Conservation (phyloP, 2,797 vertebrate species). For the Rhinatrema bivittatum region DNA sequence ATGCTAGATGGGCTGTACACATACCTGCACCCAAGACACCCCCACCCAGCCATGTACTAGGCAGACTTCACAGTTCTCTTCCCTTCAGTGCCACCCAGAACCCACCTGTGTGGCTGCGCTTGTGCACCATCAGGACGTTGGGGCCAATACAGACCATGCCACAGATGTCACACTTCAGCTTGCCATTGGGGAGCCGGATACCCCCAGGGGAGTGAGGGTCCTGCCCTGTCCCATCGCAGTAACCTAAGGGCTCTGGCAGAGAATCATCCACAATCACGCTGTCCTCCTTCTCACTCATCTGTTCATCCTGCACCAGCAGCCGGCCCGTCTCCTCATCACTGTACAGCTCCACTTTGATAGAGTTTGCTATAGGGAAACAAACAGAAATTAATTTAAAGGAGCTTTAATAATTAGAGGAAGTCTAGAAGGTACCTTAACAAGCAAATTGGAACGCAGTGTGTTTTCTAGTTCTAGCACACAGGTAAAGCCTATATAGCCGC, state of each 20-base stretch:
- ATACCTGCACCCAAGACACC: too few species aligned
- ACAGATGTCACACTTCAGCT: conserved; percentile 90
- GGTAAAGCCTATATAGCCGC: too few species aligned
- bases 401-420: too few species aligned
- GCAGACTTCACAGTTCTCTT: background rate
- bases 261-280: conserved; percentile 66
- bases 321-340: conserved; percentile 81
- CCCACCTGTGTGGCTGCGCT: conserved; percentile 93
- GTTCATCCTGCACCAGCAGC: conserved; percentile 68
- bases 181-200: conserved; percentile 86
- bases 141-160: conserved; percentile 94
- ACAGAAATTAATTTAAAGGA: background rate
- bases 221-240: conserved; percentile 68
- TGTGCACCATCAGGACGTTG: conserved; percentile 96
- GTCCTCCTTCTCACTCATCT: conserved; percentile 67
- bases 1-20: too few species aligned
- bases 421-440: too few species aligned
- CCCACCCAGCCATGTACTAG: too few species aligned
- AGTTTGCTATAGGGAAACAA: conserved; percentile 65
- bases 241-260: conserved; percentile 59
- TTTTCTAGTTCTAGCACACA: too few species aligned
- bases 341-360: conserved; percentile 93
- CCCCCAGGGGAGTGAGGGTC: conserved; percentile 78
- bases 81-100: background rate
- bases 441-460: too few species aligned